Evolutionary conservation across 2,113 vertebrate species (phyloP).

Genomic region (Colinus virginianus): DNA sequence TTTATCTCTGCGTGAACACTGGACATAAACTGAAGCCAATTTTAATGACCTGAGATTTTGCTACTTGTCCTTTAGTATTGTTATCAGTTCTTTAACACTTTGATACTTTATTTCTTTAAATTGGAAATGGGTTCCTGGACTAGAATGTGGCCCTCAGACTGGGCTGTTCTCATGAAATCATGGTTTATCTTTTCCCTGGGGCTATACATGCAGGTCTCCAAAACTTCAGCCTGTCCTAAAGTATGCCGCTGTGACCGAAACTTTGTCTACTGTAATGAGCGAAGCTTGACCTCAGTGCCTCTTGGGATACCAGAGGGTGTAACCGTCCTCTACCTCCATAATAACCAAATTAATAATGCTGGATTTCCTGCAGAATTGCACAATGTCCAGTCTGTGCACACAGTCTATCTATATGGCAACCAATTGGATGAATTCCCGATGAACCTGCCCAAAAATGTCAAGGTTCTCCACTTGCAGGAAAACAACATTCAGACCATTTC

Average conservation of each 20-base stretch:
- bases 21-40: slow-evolving; percentile 71
- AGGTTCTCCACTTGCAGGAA: slow-evolving; percentile 94
- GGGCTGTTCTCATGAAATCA: slow-evolving; percentile 87
- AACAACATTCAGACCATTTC: slow-evolving; percentile 99
- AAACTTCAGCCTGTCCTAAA: slow-evolving; percentile 86
- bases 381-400: slow-evolving; percentile 91
- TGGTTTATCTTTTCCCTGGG: slow-evolving; percentile 91
- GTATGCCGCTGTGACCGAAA: slow-evolving; percentile 95
- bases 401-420: slow-evolving; percentile 95
- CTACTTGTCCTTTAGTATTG: slow-evolving; percentile 53
- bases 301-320: slow-evolving; percentile 95
- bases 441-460: slow-evolving; percentile 95
- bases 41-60: slow-evolving; percentile 63
- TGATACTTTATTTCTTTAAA: slow-evolving; percentile 71
- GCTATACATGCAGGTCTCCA: slow-evolving; percentile 87
- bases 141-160: slow-evolving; percentile 86
- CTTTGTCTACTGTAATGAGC: slow-evolving; percentile 98
- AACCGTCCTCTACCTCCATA: slow-evolving; percentile 96
- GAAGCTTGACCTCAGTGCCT: slow-evolving; percentile 99
- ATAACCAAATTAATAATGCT: slow-evolving; percentile 99
- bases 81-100: slow-evolving; percentile 27
- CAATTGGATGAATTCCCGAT: slow-evolving; percentile 97
- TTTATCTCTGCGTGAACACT: slow-evolving; percentile 44
- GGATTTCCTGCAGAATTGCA: slow-evolving; percentile 96
- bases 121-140: slow-evolving; percentile 91